Evolutionary conservation across 2,113 vertebrate genomes (phyloP).

Genomic region (Oxyura jamaicensis): DNA sequence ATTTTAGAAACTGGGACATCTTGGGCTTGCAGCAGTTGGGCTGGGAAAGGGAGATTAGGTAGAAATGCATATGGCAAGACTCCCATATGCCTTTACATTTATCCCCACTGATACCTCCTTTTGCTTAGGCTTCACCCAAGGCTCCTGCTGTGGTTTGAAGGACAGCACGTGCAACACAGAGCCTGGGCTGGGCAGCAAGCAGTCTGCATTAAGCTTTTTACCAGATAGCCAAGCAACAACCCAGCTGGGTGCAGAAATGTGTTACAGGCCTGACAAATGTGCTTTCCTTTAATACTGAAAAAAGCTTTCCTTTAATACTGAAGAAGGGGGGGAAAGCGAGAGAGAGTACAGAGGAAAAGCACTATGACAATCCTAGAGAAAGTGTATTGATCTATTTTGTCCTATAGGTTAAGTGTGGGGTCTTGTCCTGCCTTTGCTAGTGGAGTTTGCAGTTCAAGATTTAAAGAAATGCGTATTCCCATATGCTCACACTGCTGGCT

Average conservation of each 20-base stretch:
- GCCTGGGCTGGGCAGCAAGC: not conserved
- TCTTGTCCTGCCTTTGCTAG: not conserved
- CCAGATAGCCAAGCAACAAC: not conserved
- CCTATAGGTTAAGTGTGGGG: not conserved
- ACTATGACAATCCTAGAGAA: not conserved
- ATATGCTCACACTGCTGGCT: not conserved
- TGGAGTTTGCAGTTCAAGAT: not conserved
- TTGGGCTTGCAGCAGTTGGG: not conserved
- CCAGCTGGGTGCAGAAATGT: not conserved
- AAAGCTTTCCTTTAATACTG: not conserved
- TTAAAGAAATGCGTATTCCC: not conserved
- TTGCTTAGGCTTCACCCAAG: rapidly evolving
- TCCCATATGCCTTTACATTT: not conserved
- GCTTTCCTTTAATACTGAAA: not conserved
- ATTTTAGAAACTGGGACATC: not conserved
- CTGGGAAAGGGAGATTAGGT: not conserved
- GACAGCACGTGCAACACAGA: rapidly evolving
- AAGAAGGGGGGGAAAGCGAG: not conserved
- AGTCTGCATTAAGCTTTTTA: not conserved
- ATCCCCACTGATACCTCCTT: not conserved
- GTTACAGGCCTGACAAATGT: not conserved
- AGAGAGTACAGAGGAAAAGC: not conserved
- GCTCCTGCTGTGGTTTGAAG: not conserved
- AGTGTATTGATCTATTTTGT: not conserved
- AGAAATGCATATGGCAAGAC: not conserved